Evolutionary conservation across 2,113 vertebrate species (phyloP).

Genomic region (Rhadina sibilatrix): DNA sequence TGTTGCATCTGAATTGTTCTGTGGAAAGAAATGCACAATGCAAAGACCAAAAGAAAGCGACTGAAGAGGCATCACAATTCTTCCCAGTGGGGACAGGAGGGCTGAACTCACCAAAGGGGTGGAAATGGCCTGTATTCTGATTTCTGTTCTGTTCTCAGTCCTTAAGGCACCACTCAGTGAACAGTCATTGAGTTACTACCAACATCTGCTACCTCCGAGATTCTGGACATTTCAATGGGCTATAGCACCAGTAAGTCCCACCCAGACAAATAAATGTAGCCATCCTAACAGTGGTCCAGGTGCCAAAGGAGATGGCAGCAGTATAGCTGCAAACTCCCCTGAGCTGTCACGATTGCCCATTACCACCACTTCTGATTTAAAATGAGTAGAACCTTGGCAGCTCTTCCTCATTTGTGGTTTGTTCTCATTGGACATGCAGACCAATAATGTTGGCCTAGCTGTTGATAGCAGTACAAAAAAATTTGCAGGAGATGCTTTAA

Average conservation of each 20-base stretch:
- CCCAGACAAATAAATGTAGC: background rate
- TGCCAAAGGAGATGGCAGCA: background rate
- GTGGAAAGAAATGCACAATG: background rate
- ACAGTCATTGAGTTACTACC: background rate
- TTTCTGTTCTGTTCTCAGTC: background rate
- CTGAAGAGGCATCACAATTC: background rate
- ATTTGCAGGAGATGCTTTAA: background rate
- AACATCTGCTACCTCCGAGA: background rate
- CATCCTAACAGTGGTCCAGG: background rate
- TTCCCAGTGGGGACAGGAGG: background rate
- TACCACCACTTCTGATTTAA: background rate
- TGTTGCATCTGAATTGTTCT: background rate
- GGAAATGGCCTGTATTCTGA: background rate
- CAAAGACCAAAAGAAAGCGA: background rate
- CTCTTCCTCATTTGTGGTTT: background rate
- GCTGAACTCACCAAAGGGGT: background rate
- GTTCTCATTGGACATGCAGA: background rate
- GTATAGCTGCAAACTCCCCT: background rate
- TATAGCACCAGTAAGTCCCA: background rate
- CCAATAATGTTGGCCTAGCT: background rate
- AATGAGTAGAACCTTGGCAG: background rate
- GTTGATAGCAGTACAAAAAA: background rate
- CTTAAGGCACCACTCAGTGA: background rate
- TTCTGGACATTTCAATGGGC: background rate
- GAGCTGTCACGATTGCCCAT: background rate